Base-by-base conservation (phyloP, 2,888 invertebrate species). In the Linnaemya vulpina region DNA sequence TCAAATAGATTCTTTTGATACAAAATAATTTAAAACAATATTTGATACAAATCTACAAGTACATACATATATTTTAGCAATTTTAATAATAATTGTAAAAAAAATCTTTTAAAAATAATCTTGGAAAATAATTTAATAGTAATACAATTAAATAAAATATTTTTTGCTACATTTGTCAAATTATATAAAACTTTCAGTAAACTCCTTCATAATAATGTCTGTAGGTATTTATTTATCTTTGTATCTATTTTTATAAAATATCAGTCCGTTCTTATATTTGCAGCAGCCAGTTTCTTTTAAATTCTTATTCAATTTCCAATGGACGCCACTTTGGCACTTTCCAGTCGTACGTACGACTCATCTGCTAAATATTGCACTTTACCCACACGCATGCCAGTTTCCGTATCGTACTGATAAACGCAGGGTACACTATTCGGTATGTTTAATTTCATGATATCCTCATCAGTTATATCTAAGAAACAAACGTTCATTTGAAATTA, bases 361-460 rank as follows among this genome's bases (percentile, higher is more conserved):
- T 96, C 98, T 0, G 96, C 96, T 68, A 96, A 93, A 93, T 96
- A 96, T 88, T 95, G 94, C 94, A 96, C 94, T 30, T 95, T 95
- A 53, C 95, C 95, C 0, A 95, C 93, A 0, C 96, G 95, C 87
- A 95, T 94, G 91, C 96, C 93, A 8, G 89, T 88, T 88, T 94
- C 91, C 82, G 94, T 95, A 90, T 96, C 95, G 87, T 96, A 93
- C 88, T 96, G 95, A 89, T 96, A 96, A 0, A 96, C 95, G 89
- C 96, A 96, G 65, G 96, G 96, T 90, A 96, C 96, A 80, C 96
- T 96, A 84, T 96, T 96, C 0, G 96, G 96, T 75, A 96, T 93
- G 91, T 96, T 96, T 76, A 96, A 92, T 83, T 94, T 94, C 94
- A 96, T 96, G 68, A 96, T 96, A 79, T 94, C 94, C 51, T 95